These are phyloP conservation scores for Steromphala cineraria DNA, from an alignment of 2,888 invertebrate species.

Conservation along the genomic window DNA sequence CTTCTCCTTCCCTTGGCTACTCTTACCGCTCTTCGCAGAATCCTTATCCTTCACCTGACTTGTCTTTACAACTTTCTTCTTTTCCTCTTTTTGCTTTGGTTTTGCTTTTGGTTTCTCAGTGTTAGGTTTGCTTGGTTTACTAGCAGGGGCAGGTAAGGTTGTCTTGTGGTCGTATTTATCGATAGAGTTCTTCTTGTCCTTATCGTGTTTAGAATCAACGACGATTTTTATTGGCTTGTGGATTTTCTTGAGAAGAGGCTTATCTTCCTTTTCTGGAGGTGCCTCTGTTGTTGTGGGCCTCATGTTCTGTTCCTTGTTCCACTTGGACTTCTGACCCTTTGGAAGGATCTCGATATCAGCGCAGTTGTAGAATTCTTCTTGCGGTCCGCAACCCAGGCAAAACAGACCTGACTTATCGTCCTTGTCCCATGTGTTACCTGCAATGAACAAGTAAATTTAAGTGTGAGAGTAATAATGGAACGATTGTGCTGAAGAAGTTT, in stretches of 20 bases:
- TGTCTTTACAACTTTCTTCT: not conserved
- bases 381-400: slow-evolving; percentile 66
- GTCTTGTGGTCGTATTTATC: not conserved
- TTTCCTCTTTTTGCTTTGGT: not conserved
- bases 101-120: not conserved
- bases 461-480: no score
- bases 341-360: slow-evolving; percentile 63
- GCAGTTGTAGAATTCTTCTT: slow-evolving; percentile 69
- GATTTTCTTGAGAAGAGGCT: no score
- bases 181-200: not conserved
- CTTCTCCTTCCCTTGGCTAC: not conserved
- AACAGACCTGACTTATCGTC: slow-evolving; percentile 55
- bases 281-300: slow-evolving; percentile 1
- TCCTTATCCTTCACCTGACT: not conserved
- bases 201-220: not conserved
- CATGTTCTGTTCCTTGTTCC: slow-evolving; percentile 16
- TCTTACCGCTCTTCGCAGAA: not conserved
- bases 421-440: slow-evolving; percentile 68
- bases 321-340: slow-evolving; percentile 7
- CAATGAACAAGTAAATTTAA: not conserved
- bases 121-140: not conserved
- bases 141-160: not conserved
- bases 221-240: not conserved
- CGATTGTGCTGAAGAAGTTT: no score
- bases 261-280: not conserved